A percentile compares a stretch with the other conserved stretches of the same genome.
phyloP scores from a whole-genome alignment of 35 echinoderm and acorn worm genomes.

The Stichopus chloronotus region DNA sequence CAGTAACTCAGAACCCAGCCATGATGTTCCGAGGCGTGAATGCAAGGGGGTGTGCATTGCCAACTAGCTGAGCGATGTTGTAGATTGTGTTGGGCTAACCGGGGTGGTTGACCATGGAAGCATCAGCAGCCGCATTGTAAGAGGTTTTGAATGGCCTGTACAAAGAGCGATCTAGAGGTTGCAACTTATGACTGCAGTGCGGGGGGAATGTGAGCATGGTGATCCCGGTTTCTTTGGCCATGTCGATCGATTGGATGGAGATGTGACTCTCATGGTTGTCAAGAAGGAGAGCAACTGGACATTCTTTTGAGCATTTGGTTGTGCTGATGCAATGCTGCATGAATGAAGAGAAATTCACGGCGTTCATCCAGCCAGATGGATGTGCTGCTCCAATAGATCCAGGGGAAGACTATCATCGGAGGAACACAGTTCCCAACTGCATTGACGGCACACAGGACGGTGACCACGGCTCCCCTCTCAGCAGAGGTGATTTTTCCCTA shows the following conservation, averaged over 20 bases:
- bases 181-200: conserved; percentile 13
- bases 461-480: conserved; percentile 69
- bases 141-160: conserved; percentile 3
- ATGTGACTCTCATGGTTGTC: conserved; percentile 46
- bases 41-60: neutral
- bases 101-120: neutral
- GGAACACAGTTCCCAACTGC: conserved; percentile 48
- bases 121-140: neutral
- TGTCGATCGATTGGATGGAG: conserved; percentile 27
- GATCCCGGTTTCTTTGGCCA: conserved; percentile 1
- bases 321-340: conserved; percentile 20
- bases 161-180: conserved; percentile 10
- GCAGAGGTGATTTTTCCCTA: conserved; percentile 72
- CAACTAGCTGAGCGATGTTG: conserved; percentile 12
- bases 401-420: conserved; percentile 63
- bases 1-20: conserved; percentile 37
- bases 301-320: conserved; percentile 32
- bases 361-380: conserved; percentile 49
- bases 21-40: conserved; percentile 42
- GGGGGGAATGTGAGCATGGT: conserved; percentile 25
- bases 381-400: neutral
- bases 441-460: conserved; percentile 63
- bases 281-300: conserved; percentile 30
- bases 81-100: conserved; percentile 38
- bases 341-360: neutral